Evolutionary conservation across 2,113 vertebrate species (phyloP), one percentile per base, ranked within the genome.

Genomic region (Cardinalis cardinalis): DNA sequence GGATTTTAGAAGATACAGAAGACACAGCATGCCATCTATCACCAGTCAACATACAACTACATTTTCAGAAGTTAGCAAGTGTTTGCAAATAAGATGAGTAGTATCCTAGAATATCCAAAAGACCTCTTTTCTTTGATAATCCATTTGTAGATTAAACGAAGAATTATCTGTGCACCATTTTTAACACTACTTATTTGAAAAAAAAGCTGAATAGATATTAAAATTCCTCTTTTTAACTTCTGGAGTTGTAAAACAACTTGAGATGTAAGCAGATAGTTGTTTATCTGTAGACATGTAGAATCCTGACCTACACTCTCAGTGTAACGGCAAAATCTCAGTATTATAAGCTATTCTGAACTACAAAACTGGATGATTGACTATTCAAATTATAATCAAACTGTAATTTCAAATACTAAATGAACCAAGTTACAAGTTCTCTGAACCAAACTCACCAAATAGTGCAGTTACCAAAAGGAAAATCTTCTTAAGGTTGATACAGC

Each of bases 221-320:
- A 44, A 65, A 68, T 71, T 82, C 4, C 3, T 43, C 18, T 44
- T 73, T 7, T 32, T 20, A 44, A 12, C 14, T 40, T 66, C 55
- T 21, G 25, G 18, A 55, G 4, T 2, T 29, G 18, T 13, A 56
- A 80, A 52, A 41, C 9, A 43, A 38, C 9, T 46, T 51, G 34
- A 38, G 8, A 24, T 19, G 9, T 29, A 59, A 77, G 25, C 3
- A 60, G 4, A 8, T 25, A 75, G 10, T 14, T 31, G 1, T 1
- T 55, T 64, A 3, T 53, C 48, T 63, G 21, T 44, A 44, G 14
- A 56, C 2, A 0, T 26, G 31, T 16, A 71, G 7, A 18, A 29
- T n/a, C 36, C 29, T 75, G 12, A 72, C 4, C 8, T 48, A 23
- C 0, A 0, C 1, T 38, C 12, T 56, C 7, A 74, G 4, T 41